Percentiles rank a stretch among this genome's conserved stretches.
These are phyloP conservation scores for Typhlomys cinereus DNA, from an alignment of 2,113 vertebrate genomes.

Conservation along the genomic window DNA sequence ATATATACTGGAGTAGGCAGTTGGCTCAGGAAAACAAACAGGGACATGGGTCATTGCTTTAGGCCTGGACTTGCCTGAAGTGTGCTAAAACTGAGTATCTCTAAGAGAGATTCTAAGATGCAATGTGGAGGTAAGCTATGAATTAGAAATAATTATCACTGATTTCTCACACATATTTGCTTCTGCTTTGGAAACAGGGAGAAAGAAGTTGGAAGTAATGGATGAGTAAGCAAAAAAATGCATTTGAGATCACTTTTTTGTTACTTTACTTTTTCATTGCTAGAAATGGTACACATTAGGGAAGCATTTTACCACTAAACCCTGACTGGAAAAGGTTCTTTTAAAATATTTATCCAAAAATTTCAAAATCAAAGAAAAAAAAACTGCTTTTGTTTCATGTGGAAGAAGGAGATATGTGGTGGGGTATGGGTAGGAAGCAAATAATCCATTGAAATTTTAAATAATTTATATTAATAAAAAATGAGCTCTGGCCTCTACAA, in stretches of 20 bases:
- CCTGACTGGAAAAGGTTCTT: background rate
- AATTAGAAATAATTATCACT: constrained; percentile 62
- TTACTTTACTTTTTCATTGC: background rate
- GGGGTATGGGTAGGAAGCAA: too few relatives aligned
- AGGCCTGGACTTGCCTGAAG: constrained; percentile 58
- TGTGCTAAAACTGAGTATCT: constrained; percentile 40
- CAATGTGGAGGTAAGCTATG: constrained; percentile 51
- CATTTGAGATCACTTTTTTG: background rate
- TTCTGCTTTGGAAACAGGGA: constrained; percentile 33
- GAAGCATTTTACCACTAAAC: background rate
- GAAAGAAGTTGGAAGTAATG: background rate
- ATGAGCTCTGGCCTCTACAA: background rate
- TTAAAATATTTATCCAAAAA: background rate
- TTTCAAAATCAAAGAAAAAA: background rate
- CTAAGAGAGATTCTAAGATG: constrained; percentile 67
- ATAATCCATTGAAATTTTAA: too few relatives aligned
- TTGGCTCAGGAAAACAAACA: constrained; percentile 64
- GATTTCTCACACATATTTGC: background rate
- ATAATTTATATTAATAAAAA: too few relatives aligned
- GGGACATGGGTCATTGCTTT: constrained; percentile 12
- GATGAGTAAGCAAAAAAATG: background rate
- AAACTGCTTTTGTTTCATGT: background rate
- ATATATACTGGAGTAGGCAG: constrained; percentile 25
- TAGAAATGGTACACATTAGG: background rate
- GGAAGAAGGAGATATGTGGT: too few relatives aligned